Percentiles rank a stretch among this genome's conserved stretches.
phyloP scores from a whole-genome alignment of 2,113 vertebrate species.

The human (Homo sapiens) region GRCh38 chr3:114169001-114169500 shows the following conservation, averaged over 20 bases:
- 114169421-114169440: neutral
- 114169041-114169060: neutral
- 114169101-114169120: neutral
- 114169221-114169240: neutral
- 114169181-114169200: neutral
- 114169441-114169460: neutral
- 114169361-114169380: neutral
- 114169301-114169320: neutral
- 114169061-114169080: neutral
- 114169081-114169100: neutral
- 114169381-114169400: neutral
- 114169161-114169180: neutral
- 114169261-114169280: neutral
- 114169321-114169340: neutral
- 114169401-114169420: neutral
- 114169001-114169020: neutral
- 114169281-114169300: neutral
- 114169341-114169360: neutral
- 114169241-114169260: conserved; percentile 29
- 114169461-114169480: neutral
- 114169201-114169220: neutral
- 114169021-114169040: neutral
- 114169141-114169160: neutral
- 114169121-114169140: neutral
- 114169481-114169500: too few relatives aligned